These are phyloP conservation scores for Emydura subglobosa DNA, from an alignment of 2,113 vertebrate species.

Conservation along the genomic window DNA sequence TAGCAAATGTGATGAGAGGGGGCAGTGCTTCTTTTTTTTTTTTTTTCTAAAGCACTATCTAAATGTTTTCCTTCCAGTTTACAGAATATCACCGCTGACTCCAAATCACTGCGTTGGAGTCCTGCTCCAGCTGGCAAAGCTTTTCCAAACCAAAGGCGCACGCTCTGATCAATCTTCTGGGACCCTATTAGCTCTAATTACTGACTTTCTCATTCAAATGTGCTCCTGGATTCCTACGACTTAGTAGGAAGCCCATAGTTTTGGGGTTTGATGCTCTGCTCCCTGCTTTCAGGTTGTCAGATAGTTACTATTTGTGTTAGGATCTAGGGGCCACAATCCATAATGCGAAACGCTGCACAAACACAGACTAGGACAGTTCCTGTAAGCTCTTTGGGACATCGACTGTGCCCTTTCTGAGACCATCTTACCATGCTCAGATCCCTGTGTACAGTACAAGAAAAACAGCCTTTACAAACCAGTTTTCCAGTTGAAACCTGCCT, in stretches of 20 bases:
- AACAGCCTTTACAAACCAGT: not conserved
- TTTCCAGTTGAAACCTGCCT: not conserved
- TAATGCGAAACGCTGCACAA: not conserved
- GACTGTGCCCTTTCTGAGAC: not conserved
- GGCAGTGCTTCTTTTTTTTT: fast-evolving
- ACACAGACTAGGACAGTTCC: not conserved
- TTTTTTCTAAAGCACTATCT: not conserved
- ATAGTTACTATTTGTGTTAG: not conserved
- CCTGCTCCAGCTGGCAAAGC: fast-evolving
- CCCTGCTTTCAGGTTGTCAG: not conserved
- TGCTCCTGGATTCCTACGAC: not conserved
- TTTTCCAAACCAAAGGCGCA: not conserved
- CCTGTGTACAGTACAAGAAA: not conserved
- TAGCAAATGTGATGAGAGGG: not conserved
- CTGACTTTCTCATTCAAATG: not conserved
- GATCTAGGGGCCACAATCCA: not conserved
- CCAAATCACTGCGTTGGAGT: not conserved
- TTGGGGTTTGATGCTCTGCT: not conserved
- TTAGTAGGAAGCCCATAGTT: not conserved
- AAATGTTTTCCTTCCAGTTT: not conserved
- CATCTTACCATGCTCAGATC: not conserved
- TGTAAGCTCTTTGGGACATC: not conserved
- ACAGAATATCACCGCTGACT: fast-evolving
- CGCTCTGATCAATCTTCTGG: not conserved
- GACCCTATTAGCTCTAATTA: not conserved